These are phyloP conservation scores for Sebastes miniatus DNA, from an alignment of 2,797 vertebrate genomes.

Conservation along the genomic window DNA sequence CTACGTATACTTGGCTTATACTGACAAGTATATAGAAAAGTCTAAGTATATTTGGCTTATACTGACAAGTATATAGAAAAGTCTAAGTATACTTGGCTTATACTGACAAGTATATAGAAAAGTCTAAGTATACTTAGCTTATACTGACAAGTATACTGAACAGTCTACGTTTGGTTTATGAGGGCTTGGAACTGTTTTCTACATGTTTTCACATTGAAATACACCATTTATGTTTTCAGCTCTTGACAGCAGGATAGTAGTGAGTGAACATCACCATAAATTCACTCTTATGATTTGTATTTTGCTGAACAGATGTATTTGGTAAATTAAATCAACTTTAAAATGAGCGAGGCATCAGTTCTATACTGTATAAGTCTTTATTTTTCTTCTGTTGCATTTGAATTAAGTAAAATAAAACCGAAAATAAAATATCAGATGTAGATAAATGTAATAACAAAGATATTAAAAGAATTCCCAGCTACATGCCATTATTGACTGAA, in stretches of 20 bases:
- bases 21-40: too few species aligned
- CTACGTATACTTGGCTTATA: too few species aligned
- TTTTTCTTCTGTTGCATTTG: background rate
- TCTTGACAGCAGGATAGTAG: background rate
- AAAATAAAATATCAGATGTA: background rate
- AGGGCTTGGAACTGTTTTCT: background rate
- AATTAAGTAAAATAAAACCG: background rate
- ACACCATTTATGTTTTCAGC: background rate
- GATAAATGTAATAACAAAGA: background rate
- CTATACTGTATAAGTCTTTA: background rate
- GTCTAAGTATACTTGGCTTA: too few species aligned
- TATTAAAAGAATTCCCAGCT: background rate
- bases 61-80: too few species aligned
- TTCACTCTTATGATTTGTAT: background rate
- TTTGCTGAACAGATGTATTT: background rate
- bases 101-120: too few species aligned
- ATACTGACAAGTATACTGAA: too few species aligned
- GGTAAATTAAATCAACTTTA: background rate
- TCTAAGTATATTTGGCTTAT: too few species aligned
- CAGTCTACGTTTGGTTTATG: too few species aligned
- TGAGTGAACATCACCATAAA: background rate
- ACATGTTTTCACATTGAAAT: background rate
- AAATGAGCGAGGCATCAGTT: background rate
- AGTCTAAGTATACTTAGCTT: too few species aligned
- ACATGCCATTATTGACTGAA: conserved; percentile 13